Evolutionary conservation across 2,888 invertebrate genomes (phyloP).

Genomic region (Lasioglossum oenotherae): DNA sequence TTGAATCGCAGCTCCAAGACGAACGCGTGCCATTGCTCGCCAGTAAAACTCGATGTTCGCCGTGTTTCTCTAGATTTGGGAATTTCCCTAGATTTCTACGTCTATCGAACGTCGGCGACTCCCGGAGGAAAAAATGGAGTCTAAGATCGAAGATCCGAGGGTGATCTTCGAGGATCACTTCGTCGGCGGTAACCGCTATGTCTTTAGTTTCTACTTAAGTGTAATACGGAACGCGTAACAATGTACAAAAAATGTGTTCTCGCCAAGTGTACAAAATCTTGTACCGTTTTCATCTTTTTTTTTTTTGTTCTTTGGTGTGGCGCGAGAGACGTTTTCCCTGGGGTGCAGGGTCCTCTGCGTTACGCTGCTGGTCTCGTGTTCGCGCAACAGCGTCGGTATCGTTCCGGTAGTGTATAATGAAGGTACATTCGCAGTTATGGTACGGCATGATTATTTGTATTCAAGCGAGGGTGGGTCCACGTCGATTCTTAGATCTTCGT

Average conservation of each 20-base stretch:
- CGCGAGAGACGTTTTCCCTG: not conserved
- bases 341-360: not conserved
- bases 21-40: not conserved
- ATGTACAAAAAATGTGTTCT: slow-evolving; percentile 29
- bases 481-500: slow-evolving; percentile 74
- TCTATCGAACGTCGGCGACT: slow-evolving; percentile 11
- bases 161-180: not conserved
- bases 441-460: slow-evolving; percentile 75
- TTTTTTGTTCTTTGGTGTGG: slow-evolving; percentile 26
- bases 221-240: slow-evolving; percentile 36
- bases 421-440: slow-evolving; percentile 64
- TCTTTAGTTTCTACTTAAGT: slow-evolving; percentile 23
- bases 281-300: not conserved
- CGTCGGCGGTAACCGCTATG: not conserved
- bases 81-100: not conserved
- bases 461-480: slow-evolving; percentile 75
- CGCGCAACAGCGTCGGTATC: not conserved
- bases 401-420: slow-evolving; percentile 33
- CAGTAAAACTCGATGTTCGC: not conserved
- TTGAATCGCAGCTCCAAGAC: not conserved
- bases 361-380: not conserved
- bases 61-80: not conserved
- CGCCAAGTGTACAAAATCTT: slow-evolving; percentile 9
- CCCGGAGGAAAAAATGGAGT: not conserved
- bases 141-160: not conserved